phyloP scores from a whole-genome alignment of 2,888 invertebrate genomes.

The Patella caerulea region DNA sequence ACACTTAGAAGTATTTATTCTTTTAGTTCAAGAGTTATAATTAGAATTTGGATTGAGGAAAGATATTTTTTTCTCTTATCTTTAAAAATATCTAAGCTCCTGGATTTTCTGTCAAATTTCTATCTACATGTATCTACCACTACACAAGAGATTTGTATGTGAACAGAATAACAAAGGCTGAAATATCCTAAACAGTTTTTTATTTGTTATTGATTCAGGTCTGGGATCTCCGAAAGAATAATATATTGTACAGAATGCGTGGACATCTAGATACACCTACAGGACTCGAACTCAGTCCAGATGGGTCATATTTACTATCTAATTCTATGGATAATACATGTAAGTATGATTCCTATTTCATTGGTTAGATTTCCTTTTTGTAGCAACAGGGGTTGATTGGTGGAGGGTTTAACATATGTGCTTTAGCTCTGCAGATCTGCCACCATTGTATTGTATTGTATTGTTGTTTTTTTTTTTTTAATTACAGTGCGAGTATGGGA shows the following conservation, averaged over 20 bases:
- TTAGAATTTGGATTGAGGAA: too few relatives aligned
- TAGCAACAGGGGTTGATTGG: too few relatives aligned
- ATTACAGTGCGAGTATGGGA: constrained; percentile 91
- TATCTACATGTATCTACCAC: not conserved
- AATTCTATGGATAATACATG: constrained; percentile 96
- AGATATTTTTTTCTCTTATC: too few relatives aligned
- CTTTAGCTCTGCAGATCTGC: not conserved
- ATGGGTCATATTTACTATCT: constrained; percentile 85
- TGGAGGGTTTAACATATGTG: not conserved
- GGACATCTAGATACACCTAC: constrained; percentile 98
- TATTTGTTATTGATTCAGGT: constrained; percentile 73
- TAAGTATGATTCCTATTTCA: constrained; percentile 43
- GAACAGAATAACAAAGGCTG: not conserved
- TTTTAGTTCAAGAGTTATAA: too few relatives aligned
- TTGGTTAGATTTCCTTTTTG: too few relatives aligned
- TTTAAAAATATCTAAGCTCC: too few relatives aligned
- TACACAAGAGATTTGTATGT: not conserved
- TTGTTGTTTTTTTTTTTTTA: not conserved
- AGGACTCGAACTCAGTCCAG: constrained; percentile 83
- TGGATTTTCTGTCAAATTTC: too few relatives aligned
- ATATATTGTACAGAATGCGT: constrained; percentile 83
- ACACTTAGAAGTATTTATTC: too few relatives aligned
- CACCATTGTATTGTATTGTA: not conserved
- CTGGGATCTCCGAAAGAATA: constrained; percentile 95
- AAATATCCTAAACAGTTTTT: not conserved